Evolutionary conservation across 2,888 invertebrate genomes (phyloP).

Genomic region (Papilio protenor): DNA sequence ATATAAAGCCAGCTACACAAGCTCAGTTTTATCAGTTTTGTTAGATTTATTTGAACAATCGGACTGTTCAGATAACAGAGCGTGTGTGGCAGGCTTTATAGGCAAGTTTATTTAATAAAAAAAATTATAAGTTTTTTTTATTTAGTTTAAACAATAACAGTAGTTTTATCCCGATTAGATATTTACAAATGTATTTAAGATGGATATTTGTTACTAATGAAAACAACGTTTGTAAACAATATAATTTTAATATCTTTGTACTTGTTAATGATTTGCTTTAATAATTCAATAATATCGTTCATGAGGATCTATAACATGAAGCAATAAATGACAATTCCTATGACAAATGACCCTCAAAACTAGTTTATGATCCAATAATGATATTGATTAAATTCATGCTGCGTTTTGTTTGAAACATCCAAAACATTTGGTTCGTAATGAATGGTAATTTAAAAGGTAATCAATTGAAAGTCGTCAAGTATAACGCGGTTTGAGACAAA

Average conservation of each 20-base stretch:
- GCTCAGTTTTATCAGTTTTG: too few relatives aligned
- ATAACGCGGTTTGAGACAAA: slow-evolving; percentile 22
- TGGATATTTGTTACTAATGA: not conserved
- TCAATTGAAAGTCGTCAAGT: slow-evolving; percentile 8
- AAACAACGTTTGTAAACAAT: not conserved
- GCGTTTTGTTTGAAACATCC: slow-evolving; percentile 2
- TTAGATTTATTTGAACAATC: too few relatives aligned
- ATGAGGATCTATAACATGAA: not conserved
- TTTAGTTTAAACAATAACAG: too few relatives aligned
- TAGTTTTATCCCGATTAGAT: too few relatives aligned
- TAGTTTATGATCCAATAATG: not conserved
- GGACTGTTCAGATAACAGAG: too few relatives aligned
- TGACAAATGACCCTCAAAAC: not conserved
- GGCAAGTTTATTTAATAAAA: too few relatives aligned
- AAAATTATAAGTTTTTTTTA: too few relatives aligned
- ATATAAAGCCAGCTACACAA: too few relatives aligned
- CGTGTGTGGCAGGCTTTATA: too few relatives aligned
- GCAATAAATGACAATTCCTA: not conserved
- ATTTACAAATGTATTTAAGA: not conserved
- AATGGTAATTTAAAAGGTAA: not conserved
- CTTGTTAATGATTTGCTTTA: not conserved
- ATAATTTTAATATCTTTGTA: not conserved
- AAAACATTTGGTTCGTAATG: not conserved
- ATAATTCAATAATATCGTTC: not conserved
- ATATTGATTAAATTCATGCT: not conserved